Base-by-base conservation (phyloP, 2,888 invertebrate genomes). In the Agapetus fuscipes region DNA sequence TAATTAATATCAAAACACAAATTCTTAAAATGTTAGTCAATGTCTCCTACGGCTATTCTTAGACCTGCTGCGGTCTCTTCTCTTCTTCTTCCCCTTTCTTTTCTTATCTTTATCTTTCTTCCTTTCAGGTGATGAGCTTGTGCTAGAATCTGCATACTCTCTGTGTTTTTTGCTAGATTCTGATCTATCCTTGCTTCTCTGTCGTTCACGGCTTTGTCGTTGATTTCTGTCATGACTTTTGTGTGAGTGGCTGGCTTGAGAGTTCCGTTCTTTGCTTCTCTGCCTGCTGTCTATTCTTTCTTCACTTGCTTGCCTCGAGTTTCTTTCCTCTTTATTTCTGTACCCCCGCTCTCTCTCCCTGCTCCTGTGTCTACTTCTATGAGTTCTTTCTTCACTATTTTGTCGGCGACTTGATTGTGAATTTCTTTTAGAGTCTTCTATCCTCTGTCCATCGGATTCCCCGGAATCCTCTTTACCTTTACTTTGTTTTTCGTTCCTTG, bases 81-180 rank as follows among this genome's bases (percentile, higher is more conserved):
- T 66, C 56, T 64, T 72, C 53, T 74, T 73, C 45, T 71, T 69
- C 2, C 74, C 74, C 51, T 72, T 75, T 41, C 74, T 62, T 49
- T 71, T 74, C 50, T 71, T 74, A 50, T 71, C 72, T 49, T 65
- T 71, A 48, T 72, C 74, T 50, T 64, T 63, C 46, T 59, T 65
- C 46, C 56, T 62, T 48, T 66, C 65, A 2, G 61, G 53, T 2
- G 62, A 63, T n/a, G 53, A 52, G 37, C 39, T 53, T 15, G 45
- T 48, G 15, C 49, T 44, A 9, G 48, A 48, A 5, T 20, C 20
- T 20, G 5, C 9, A 20, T 4, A 9, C 20, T 20, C 17, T 16
- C 17, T 16, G 31, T 6, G 17, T 3, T 9, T 9, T 4, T 20
- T 4, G 9, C 20, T 20, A 9, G 20, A 4, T 6, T 4, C 20